Evolutionary conservation across 2,888 invertebrate species (phyloP).

Genomic region (Scrobipalpa costella): DNA sequence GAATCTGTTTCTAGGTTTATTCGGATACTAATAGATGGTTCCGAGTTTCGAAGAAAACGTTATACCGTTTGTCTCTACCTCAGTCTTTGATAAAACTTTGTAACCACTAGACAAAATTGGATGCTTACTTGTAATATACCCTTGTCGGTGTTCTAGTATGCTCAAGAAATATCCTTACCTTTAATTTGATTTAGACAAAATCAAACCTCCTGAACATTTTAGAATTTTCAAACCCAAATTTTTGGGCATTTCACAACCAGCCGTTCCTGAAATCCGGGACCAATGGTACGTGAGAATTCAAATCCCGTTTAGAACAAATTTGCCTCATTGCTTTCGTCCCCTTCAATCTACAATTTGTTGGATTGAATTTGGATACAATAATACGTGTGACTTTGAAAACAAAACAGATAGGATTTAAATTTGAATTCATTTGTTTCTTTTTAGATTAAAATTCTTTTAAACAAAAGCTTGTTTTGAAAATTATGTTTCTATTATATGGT

Average conservation of each 20-base stretch:
- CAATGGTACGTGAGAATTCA: constrained; percentile 3
- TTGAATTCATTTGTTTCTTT: neutral
- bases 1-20: too few species aligned
- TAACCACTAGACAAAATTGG: too few species aligned
- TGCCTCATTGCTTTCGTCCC: constrained; percentile 14
- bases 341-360: neutral
- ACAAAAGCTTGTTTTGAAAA: too few species aligned
- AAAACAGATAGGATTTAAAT: neutral
- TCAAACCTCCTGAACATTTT: neutral
- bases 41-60: too few species aligned
- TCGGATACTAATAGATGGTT: too few species aligned
- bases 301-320: neutral
- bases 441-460: neutral
- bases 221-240: neutral
- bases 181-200: too few species aligned
- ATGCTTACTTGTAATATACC: too few species aligned
- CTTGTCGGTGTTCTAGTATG: too few species aligned
- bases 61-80: too few species aligned
- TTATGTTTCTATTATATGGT: too few species aligned
- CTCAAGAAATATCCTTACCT: too few species aligned
- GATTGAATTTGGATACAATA: constrained; percentile 11
- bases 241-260: neutral
- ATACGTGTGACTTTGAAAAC: neutral
- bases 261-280: neutral
- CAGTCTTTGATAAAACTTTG: too few species aligned